phyloP scores from a whole-genome alignment of 2,113 vertebrate species.

The Tupaia chinensis region DNA sequence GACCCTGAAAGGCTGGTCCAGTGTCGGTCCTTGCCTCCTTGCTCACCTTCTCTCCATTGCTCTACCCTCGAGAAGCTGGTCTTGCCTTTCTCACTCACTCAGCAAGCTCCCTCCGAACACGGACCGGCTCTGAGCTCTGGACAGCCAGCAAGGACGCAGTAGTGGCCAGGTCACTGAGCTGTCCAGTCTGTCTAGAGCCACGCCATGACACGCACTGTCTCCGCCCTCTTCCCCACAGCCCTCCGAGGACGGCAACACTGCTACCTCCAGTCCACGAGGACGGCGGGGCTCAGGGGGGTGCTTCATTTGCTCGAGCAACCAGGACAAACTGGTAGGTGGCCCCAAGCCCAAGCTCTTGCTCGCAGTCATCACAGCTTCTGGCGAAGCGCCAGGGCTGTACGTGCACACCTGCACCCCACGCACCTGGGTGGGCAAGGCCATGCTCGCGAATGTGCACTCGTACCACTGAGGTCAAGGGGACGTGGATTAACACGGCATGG shows the following conservation, averaged over 20 bases:
- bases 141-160: background rate
- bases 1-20: background rate
- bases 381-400: background rate
- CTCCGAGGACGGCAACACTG: rapidly evolving
- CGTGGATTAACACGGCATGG: rapidly evolving
- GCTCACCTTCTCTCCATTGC: background rate
- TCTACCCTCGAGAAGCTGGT: background rate
- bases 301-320: background rate
- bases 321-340: background rate
- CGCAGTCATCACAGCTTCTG: rapidly evolving
- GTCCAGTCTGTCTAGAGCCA: rapidly evolving
- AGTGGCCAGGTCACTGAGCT: rapidly evolving
- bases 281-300: rapidly evolving
- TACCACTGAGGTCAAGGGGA: background rate
- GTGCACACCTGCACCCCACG: rapidly evolving
- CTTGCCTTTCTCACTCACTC: background rate
- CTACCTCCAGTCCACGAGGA: background rate
- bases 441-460: background rate
- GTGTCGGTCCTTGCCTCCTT: background rate
- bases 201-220: rapidly evolving
- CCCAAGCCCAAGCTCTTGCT: background rate
- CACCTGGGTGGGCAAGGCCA: rapidly evolving
- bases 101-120: background rate
- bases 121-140: background rate
- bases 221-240: background rate